Percentiles rank a stretch among this genome's conserved stretches.
Evolutionary conservation across 2,888 invertebrate genomes (phyloP).

Genomic region (Drosophila subsilvestris): DNA sequence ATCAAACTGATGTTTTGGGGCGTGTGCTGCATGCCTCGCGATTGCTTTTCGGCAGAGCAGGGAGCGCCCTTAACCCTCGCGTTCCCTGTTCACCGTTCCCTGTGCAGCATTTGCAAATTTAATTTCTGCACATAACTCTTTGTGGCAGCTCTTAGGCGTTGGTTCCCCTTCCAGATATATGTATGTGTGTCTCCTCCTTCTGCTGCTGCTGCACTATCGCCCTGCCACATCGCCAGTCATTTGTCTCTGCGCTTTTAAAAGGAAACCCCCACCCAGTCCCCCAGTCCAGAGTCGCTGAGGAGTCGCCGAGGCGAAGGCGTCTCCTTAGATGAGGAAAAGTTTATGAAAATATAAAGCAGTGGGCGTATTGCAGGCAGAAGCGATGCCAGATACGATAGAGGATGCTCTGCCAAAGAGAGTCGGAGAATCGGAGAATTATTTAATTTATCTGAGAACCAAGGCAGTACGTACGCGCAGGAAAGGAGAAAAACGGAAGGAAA

Average conservation of each 20-base stretch:
- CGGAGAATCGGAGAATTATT: slow-evolving; percentile 18
- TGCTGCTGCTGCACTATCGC: slow-evolving; percentile 58
- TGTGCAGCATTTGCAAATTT: slow-evolving; percentile 71
- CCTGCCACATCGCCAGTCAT: slow-evolving; percentile 57
- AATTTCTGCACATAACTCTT: slow-evolving; percentile 73
- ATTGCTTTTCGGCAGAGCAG: slow-evolving; percentile 73
- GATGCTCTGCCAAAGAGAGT: neutral
- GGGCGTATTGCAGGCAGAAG: slow-evolving; percentile 66
- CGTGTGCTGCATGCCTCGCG: slow-evolving; percentile 71
- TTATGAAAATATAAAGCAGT: slow-evolving; percentile 61
- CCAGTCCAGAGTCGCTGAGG: slow-evolving; percentile 1
- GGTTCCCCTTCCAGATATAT: slow-evolving; percentile 25
- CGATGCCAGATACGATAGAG: slow-evolving; percentile 37
- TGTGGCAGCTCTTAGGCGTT: slow-evolving; percentile 73
- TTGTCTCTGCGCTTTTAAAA: slow-evolving; percentile 77
- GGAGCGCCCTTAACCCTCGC: slow-evolving; percentile 11
- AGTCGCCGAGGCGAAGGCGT: slow-evolving; percentile 27
- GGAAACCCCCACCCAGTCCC: neutral
- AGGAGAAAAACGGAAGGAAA: neutral
- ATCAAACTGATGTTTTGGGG: slow-evolving; percentile 81
- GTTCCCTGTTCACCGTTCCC: slow-evolving; percentile 16
- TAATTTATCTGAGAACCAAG: slow-evolving; percentile 44
- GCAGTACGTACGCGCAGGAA: slow-evolving; percentile 36
- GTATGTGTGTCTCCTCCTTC: slow-evolving; percentile 37
- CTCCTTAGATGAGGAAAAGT: slow-evolving; percentile 59